Base-by-base conservation (phyloP, 2,797 vertebrate genomes). In the Pangasius krempfi region DNA sequence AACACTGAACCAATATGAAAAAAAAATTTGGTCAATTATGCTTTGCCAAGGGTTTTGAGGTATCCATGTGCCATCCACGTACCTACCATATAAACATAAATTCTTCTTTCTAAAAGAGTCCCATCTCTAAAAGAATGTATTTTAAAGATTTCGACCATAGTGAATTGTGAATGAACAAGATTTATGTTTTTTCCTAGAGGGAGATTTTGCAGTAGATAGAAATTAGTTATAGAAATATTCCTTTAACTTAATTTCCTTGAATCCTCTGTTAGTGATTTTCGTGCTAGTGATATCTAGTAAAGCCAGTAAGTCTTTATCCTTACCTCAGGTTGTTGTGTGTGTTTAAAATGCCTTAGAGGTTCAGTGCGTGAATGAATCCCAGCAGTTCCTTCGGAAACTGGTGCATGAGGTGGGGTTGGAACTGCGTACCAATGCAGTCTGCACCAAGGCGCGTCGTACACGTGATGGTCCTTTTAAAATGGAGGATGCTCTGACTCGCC, bases 371-470 rank as follows among this genome's bases (percentile, higher is more conserved):
- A 97, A 99, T 0, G 98, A 99, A 95, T 98, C 97, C 0, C 98
- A 97, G 94, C 96, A 95, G 90, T 98, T 97, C 92, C 94, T 99
- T 22, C 91, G 98, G 10, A 98, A 95, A 92, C 58, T 98, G 6
- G 94, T 99, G 75, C 98, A 99, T 0, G 98, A 99, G 92, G 96
- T 99, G 0, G 98, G 98, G 5, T 93, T 99, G 75, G 98, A 99
- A 94, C 96, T 99, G 88, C 97, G 96, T 91, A 98, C 97, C 2
- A 95, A 97, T 0, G 97, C 98, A 0, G 94, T 96, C 83, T 99
- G 98, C 93, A 96, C 94, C 0, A 96, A 95, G 22, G 97, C 99
- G 56, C 96, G 97, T 22, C 95, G 98, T 7, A 96, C 93, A 0
- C 96, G 98, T 0, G 98, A 99, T 0, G 98, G 98, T 0, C 88